Conservation (phyloP, 2,113 vertebrate species). For the Oncorhynchus masou region DNA sequence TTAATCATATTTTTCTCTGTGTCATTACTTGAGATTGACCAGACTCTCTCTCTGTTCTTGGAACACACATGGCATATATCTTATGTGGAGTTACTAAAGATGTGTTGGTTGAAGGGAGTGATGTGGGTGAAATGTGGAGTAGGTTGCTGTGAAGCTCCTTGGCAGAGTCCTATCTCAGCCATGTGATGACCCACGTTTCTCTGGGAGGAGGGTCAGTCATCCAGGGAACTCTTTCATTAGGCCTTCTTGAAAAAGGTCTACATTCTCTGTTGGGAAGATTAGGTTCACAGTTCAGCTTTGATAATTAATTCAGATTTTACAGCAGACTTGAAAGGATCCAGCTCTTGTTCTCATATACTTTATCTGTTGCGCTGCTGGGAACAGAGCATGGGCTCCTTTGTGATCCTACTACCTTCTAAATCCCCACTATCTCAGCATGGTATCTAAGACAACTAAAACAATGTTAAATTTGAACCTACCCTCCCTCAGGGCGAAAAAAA, state of each 20-base stretch:
- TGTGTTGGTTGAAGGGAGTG: neutral
- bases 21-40: neutral
- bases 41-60: neutral
- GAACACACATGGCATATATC: neutral
- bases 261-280: too few relatives aligned
- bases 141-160: neutral
- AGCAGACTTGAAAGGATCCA: slow-evolving; percentile 26
- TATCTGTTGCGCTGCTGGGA: slow-evolving; percentile 41
- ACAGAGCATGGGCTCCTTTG: slow-evolving; percentile 31
- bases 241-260: too few relatives aligned
- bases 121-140: neutral
- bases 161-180: neutral
- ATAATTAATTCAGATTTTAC: too few relatives aligned
- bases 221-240: neutral
- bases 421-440: slow-evolving; percentile 53
- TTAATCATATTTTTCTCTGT: neutral
- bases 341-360: slow-evolving; percentile 39
- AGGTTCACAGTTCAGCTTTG: too few relatives aligned
- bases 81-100: neutral
- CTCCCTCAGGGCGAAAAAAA: slow-evolving; percentile 33
- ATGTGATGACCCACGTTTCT: neutral
- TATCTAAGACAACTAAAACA: slow-evolving; percentile 63
- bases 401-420: slow-evolving; percentile 23
- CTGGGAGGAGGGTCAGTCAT: neutral
- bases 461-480: slow-evolving; percentile 58